A percentile compares a stretch with the other conserved stretches of the same genome.
phyloP scores from a whole-genome alignment of 1,140 invertebrate species.

The Choristoneura fumiferana region DNA sequence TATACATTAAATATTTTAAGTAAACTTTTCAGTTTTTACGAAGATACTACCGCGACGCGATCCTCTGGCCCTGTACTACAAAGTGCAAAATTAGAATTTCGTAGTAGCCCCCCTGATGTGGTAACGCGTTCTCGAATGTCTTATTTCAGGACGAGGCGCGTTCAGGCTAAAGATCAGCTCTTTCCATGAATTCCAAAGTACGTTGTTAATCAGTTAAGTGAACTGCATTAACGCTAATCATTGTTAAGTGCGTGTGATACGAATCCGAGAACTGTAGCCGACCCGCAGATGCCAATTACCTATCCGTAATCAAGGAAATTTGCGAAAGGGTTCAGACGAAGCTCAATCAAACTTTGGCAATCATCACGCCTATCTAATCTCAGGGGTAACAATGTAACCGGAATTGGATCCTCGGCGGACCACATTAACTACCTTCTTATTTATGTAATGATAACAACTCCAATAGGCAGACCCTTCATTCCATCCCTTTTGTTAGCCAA shows the following conservation, averaged over 20 bases:
- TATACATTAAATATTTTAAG: no score
- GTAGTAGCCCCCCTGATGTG: no score
- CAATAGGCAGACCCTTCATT: conserved; percentile 22
- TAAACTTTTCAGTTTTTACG: no score
- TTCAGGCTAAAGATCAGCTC: background rate
- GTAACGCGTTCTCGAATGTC: no score
- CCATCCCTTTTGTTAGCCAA: conserved; percentile 30
- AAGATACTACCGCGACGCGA: no score
- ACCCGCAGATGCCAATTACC: conserved; percentile 45
- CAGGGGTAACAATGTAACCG: conserved; percentile 59
- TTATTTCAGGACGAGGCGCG: background rate
- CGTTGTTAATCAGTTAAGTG: conserved; percentile 10
- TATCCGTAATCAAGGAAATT: conserved; percentile 53
- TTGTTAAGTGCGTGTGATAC: conserved; percentile 10
- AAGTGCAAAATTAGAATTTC: no score
- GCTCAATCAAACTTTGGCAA: conserved; percentile 72
- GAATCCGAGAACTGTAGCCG: conserved; percentile 30
- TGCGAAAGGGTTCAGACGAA: conserved; percentile 53
- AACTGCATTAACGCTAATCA: conserved; percentile 14
- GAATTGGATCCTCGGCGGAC: conserved; percentile 44
- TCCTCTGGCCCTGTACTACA: no score
- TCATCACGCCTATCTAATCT: conserved; percentile 69
- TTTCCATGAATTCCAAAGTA: background rate
- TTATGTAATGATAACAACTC: conserved; percentile 53
- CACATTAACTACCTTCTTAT: conserved; percentile 49